Evolutionary conservation across 92 coral and sea anemone species (phyloP).

Genomic region (Bergia sp.): DNA sequence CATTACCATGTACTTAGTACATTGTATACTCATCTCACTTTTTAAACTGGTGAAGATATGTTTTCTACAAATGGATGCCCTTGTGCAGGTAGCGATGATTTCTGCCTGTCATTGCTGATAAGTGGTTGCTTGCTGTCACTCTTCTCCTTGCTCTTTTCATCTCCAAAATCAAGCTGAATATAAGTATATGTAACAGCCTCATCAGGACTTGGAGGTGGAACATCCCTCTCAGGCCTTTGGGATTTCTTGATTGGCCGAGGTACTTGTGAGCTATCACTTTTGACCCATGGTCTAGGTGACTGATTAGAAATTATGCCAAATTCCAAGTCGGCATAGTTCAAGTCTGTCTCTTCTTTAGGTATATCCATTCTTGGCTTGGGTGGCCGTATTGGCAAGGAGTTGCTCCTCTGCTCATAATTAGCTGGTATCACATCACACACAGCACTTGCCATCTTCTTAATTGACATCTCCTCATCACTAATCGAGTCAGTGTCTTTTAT

Average conservation of each 20-base stretch:
- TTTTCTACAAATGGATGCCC: background rate
- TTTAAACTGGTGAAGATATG: conserved; percentile 31
- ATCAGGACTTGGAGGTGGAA: background rate
- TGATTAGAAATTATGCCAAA: background rate
- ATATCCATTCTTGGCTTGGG: background rate
- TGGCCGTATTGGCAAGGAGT: conserved; percentile 19
- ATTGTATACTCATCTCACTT: background rate
- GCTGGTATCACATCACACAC: background rate
- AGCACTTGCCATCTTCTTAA: background rate
- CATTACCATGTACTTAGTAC: background rate
- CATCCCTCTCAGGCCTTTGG: background rate
- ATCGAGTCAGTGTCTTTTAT: conserved; percentile 46
- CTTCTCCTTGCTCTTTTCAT: background rate
- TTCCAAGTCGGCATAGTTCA: conserved; percentile 23
- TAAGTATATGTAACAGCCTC: conserved; percentile 55
- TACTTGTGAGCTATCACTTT: background rate
- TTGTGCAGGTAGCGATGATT: background rate
- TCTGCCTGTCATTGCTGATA: background rate
- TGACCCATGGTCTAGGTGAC: background rate
- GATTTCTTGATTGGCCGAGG: conserved; percentile 10
- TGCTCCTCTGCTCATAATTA: background rate
- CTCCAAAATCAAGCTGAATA: conserved; percentile 77
- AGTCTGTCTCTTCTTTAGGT: background rate
- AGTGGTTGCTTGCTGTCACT: background rate
- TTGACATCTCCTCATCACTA: conserved; percentile 41